Percentiles rank a stretch among this genome's conserved stretches.
Evolutionary conservation across 30 jellyfish, hydroid and myxozoan species (phyloP).

Genomic region (Aurelia aurita): DNA sequence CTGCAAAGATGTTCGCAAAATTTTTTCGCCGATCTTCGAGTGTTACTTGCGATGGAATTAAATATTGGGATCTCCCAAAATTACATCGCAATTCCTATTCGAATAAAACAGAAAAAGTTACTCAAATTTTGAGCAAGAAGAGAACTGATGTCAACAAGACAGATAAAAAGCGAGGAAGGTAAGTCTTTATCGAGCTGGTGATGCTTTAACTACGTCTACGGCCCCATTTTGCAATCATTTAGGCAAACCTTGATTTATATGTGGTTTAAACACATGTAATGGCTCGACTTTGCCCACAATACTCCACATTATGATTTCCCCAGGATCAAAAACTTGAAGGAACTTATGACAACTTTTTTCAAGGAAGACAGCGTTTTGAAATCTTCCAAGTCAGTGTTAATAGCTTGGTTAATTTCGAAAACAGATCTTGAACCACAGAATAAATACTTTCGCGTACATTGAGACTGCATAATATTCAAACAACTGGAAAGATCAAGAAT

Average conservation of each 20-base stretch:
- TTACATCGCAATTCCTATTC: conserved; percentile 21
- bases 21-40: conserved; percentile 13
- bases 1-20: conserved; percentile 19
- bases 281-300: no score
- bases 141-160: conserved; percentile 2
- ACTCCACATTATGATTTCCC: no score
- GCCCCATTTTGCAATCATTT: background rate
- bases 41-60: background rate
- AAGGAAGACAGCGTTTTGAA: no score
- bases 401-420: no score
- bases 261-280: no score
- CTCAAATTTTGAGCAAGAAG: conserved; percentile 4
- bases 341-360: no score
- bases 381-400: no score
- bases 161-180: conserved; percentile 37
- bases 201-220: background rate
- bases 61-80: conserved; percentile 8
- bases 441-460: no score
- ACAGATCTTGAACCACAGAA: no score
- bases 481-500: no score
- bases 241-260: background rate
- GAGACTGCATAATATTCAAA: no score
- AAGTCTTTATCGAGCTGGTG: background rate
- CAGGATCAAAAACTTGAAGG: no score
- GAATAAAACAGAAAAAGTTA: background rate